Evolutionary conservation across 37 sponge, comb jelly and placozoan genomes (phyloP).

Genomic region (Geodia barretti): DNA sequence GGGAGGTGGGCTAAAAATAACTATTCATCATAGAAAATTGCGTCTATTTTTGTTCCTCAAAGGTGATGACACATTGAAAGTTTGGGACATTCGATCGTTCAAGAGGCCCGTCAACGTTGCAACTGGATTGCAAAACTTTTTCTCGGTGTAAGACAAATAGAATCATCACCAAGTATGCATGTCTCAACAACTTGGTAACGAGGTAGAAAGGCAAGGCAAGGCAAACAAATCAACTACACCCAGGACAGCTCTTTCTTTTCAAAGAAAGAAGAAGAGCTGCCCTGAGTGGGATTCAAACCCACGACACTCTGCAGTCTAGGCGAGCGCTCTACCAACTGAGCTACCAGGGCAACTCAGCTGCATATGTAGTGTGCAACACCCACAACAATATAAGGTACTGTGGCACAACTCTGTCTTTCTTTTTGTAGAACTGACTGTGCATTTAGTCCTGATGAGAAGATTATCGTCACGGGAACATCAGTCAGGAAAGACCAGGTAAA

Average conservation of each 20-base stretch:
- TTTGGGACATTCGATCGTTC: slow-evolving; percentile 90
- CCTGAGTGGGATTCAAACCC: no score
- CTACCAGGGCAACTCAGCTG: no score
- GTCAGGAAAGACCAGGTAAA: slow-evolving; percentile 70
- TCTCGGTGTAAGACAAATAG: slow-evolving; percentile 53
- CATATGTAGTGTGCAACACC: no score
- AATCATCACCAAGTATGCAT: no score
- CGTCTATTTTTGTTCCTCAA: background rate
- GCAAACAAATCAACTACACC: no score
- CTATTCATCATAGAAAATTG: background rate
- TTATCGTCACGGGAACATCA: slow-evolving; percentile 82
- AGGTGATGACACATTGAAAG: slow-evolving; percentile 92
- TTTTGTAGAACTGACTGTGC: slow-evolving; percentile 75
- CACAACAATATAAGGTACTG: no score
- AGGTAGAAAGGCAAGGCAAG: no score
- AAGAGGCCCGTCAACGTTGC: slow-evolving; percentile 72
- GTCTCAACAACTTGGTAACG: no score
- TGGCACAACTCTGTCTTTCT: no score
- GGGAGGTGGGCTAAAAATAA: slow-evolving; percentile 57
- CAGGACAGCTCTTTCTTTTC: no score
- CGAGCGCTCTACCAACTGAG: no score
- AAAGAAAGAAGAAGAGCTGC: background rate
- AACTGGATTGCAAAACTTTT: slow-evolving; percentile 62
- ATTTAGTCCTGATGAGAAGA: slow-evolving; percentile 94
- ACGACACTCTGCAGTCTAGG: background rate